Base-by-base conservation (phyloP, 1,140 invertebrate species). In the Octopus sinensis region DNA sequence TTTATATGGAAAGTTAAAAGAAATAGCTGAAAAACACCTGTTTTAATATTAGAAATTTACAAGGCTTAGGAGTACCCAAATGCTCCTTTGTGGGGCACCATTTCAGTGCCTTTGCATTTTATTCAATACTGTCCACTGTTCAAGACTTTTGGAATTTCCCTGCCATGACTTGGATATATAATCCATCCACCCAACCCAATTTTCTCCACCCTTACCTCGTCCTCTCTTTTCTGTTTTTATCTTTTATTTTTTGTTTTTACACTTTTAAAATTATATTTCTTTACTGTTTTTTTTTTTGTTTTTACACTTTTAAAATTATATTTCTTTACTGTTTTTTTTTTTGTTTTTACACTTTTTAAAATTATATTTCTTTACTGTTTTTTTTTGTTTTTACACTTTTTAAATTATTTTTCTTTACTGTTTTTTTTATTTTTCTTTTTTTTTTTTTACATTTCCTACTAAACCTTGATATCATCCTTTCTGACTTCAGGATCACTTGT, bases 401-500 rank as follows among this genome's bases (percentile, higher is more conserved):
- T 73, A 5, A 6, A 7, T 17, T 4, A 1, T 13, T 73, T 13
- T 17, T 23, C 30, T 23, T 71, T 13, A n/a, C 13, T 7, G n/a
- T 17, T 6, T 17, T 23, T 3, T 13, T 7, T 71, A 17, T 53
- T 12, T 75, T n/a, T 81, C 54, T 76, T 53, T 76, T 81, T 4
- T 54, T 53, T 53, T 13, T 73, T 4, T 43, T 0, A 6, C 17
- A 52, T 79, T 23, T 17, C 68, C 30, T 13, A n/a, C 13, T 9
- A 4, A 10, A 13, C 13, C 68, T 73, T 23, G 17, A 13, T 73
- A 13, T 17, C 68, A n/a, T 13, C 30, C 13, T 9, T 23, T 12
- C 68, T 17, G 17, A 43, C 81, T 84, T 43, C 84, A 89, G 88
- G 86, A 87, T 84, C 82, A 86, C 53, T 78, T 89, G 54, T 88